Evolutionary conservation across 2,113 vertebrate species (phyloP).

Genomic region (Thoracochromis brauschi): DNA sequence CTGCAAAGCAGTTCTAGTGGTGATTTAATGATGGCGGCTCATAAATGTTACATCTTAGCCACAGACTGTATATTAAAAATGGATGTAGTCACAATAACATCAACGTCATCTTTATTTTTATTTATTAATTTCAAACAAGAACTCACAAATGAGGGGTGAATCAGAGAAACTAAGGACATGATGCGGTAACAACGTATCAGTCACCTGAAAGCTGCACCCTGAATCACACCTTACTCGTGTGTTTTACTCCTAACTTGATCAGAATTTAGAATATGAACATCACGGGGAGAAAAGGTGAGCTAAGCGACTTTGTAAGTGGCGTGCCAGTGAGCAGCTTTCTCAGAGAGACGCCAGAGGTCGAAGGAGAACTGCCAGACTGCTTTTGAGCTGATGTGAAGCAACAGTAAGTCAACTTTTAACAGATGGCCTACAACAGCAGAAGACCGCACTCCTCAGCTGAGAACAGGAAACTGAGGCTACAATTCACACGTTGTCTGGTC

Average conservation of each 20-base stretch:
- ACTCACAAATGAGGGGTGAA: not conserved
- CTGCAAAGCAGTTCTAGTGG: not conserved
- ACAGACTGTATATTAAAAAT: not conserved
- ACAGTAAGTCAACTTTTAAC: fast-evolving
- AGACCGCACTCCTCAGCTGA: not conserved
- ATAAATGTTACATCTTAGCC: not conserved
- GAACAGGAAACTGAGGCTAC: not conserved
- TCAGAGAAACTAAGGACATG: not conserved
- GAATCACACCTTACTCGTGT: not conserved
- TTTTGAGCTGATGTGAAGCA: not conserved
- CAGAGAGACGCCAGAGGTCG: not conserved
- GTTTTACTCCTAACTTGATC: not conserved
- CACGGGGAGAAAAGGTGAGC: not conserved
- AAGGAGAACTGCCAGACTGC: not conserved
- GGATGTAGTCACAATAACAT: not conserved
- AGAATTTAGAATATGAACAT: not conserved
- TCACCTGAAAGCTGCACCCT: not conserved
- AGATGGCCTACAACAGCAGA: not conserved
- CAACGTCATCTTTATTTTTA: not conserved
- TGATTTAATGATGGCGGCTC: not conserved
- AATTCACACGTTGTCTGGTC: not conserved
- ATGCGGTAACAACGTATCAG: not conserved
- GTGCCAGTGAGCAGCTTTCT: not conserved
- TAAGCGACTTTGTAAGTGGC: not conserved
- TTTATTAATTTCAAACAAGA: not conserved